Base-by-base conservation (phyloP, 2,113 vertebrate genomes). In the Spheniscus mendiculus region DNA sequence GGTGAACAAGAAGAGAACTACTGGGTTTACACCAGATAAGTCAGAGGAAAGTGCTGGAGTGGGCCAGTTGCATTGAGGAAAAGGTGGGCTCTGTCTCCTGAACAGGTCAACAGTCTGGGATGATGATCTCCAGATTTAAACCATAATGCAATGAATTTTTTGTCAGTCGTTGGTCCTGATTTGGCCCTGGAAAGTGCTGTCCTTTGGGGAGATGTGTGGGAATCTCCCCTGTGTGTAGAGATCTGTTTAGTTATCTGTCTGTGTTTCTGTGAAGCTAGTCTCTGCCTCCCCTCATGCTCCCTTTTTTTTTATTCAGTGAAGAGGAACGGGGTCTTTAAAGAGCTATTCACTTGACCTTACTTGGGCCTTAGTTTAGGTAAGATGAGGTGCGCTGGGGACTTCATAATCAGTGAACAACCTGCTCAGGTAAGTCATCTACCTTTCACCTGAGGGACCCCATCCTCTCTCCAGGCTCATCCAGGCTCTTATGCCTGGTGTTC, bases 161-260 rank as follows among this genome's bases (percentile, higher is more conserved):
- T 27, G 15, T 20, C 32, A 30, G 27, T n/a, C 2, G 1, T 21
- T 77, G 49, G 27, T 50, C 32, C 27, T 0, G 1, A 8, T 45
- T 65, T 70, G 56, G 22, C 34, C 23, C 42, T 58, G 71, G 27
- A 11, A 65, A 71, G 6, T 40, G 13, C 16, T 83, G 49, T 63
- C 16, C 8, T 25, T 15, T 83, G 50, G 9, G 32, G 9, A 58
- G 42, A 14, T 50, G 19, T 17, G 36, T 58, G 50, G 32, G 9
- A 25, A 45, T 10, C 22, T 83, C 29, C 47, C 19, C 5, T 20
- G 18, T 42, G 12, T 7, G 8, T 36, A 59, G 22, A 47, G 44
- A 36, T 17, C 69, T 74, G 11, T 20, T 38, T 38, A 20, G 40
- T 45, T 17, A 9, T 12, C 34, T n/a, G 22, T 15, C 34, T 50